Evolutionary conservation across 1,140 invertebrate species (phyloP).

Genomic region (Lordiphosa stackelbergi): DNA sequence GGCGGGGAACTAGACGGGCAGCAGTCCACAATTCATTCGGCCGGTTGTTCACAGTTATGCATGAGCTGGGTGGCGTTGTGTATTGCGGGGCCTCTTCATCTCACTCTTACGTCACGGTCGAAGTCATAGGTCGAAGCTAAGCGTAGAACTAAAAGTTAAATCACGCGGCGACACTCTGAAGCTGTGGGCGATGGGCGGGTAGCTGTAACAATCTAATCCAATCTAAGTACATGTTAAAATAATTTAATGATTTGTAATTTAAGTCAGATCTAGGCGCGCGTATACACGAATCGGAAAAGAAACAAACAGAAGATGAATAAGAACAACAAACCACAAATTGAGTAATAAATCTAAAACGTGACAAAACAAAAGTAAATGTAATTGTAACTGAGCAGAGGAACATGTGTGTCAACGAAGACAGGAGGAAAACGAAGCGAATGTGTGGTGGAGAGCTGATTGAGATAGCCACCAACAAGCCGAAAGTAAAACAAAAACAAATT

Average conservation of each 20-base stretch:
- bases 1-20: slow-evolving; percentile 8
- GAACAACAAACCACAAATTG: slow-evolving; percentile 36
- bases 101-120: slow-evolving; percentile 3
- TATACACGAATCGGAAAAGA: slow-evolving; percentile 54
- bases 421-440: slow-evolving; percentile 8
- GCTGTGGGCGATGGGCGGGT: slow-evolving; percentile 67
- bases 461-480: slow-evolving; percentile 40
- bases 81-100: slow-evolving; percentile 11
- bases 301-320: slow-evolving; percentile 38
- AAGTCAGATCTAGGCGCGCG: slow-evolving; percentile 59
- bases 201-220: slow-evolving; percentile 75
- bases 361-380: slow-evolving; percentile 52
- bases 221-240: slow-evolving; percentile 74
- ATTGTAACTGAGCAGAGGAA: slow-evolving; percentile 38
- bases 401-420: slow-evolving; percentile 37
- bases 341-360: slow-evolving; percentile 50
- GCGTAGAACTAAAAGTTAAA: slow-evolving; percentile 62
- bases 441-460: slow-evolving; percentile 19
- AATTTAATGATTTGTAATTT: slow-evolving; percentile 73
- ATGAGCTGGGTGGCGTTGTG: slow-evolving; percentile 9
- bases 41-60: slow-evolving; percentile 9
- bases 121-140: slow-evolving; percentile 42
- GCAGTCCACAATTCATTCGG: slow-evolving; percentile 3
- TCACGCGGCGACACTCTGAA: slow-evolving; percentile 50
- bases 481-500: slow-evolving; percentile 62